Conservation (phyloP, 2,888 invertebrate species). For the Mesochorus sp. region DNA sequence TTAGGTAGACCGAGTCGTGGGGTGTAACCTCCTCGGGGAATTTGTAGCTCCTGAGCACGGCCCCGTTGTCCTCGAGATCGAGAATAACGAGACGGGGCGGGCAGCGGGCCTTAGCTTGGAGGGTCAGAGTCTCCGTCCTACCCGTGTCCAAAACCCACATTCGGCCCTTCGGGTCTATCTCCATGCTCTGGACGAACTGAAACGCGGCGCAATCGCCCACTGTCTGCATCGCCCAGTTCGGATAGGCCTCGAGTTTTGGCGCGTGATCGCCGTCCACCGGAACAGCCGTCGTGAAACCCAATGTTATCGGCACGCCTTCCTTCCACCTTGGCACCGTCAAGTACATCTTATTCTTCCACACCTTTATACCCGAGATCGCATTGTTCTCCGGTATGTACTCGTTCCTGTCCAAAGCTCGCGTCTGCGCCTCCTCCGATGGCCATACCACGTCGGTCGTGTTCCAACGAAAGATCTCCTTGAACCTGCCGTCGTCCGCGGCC, state of each 20-base stretch:
- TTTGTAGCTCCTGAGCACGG: conserved; percentile 83
- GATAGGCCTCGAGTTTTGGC: conserved; percentile 85
- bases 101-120: conserved; percentile 83
- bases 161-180: conserved; percentile 87
- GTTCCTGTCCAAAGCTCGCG: conserved; percentile 84
- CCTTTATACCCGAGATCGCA: conserved; percentile 87
- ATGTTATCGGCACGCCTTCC: conserved; percentile 88
- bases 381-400: conserved; percentile 87
- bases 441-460: conserved; percentile 88
- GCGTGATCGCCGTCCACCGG: conserved; percentile 84
- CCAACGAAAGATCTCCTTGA: conserved; percentile 89
- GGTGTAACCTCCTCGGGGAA: conserved; percentile 86
- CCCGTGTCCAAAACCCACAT: conserved; percentile 85
- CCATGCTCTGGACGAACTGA: conserved; percentile 90
- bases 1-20: conserved; percentile 85
- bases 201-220: conserved; percentile 87
- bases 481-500: conserved; percentile 81
- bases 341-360: conserved; percentile 87
- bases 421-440: conserved; percentile 84
- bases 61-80: conserved; percentile 85
- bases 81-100: conserved; percentile 87
- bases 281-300: conserved; percentile 84
- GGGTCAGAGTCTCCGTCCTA: conserved; percentile 85
- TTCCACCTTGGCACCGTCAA: conserved; percentile 88
- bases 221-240: conserved; percentile 88